phyloP scores from a whole-genome alignment of 2,113 vertebrate species.

The Forbesichthys agassizii region DNA sequence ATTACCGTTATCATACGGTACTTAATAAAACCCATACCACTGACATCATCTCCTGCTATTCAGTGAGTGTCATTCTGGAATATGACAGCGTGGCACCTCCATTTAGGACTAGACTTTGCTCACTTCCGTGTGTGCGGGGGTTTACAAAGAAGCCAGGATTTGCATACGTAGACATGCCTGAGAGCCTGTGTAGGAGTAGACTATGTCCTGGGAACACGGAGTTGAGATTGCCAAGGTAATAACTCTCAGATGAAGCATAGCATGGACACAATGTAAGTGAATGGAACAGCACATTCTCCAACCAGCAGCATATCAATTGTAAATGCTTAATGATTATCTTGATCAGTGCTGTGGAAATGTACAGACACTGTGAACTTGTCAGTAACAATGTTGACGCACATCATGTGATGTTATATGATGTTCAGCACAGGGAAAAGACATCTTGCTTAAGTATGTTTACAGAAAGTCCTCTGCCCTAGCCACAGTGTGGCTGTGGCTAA shows the following conservation, averaged over 20 bases:
- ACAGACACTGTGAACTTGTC: constrained; percentile 20
- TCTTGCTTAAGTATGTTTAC: not conserved
- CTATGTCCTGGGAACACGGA: constrained; percentile 46
- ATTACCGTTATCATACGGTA: too few relatives aligned
- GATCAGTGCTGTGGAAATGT: constrained; percentile 48
- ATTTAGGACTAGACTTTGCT: constrained; percentile 37
- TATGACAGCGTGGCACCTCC: constrained; percentile 6
- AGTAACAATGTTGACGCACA: not conserved
- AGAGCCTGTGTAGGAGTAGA: constrained; percentile 42
- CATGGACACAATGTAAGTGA: constrained; percentile 53
- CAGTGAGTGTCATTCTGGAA: not conserved
- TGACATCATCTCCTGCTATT: too few relatives aligned
- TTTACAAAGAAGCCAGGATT: constrained; percentile 2
- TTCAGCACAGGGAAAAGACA: too few relatives aligned
- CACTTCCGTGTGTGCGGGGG: constrained; percentile 16
- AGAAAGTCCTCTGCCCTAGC: too few relatives aligned
- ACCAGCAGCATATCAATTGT: constrained; percentile 35
- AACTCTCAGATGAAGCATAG: constrained; percentile 19
- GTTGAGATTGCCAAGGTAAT: constrained; percentile 65
- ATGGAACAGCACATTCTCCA: constrained; percentile 35
- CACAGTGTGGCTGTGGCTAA: not conserved
- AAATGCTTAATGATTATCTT: constrained; percentile 35
- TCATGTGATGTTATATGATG: too few relatives aligned
- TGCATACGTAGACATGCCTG: constrained; percentile 32
- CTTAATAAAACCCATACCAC: too few relatives aligned